A percentile compares a stretch with the other conserved stretches of the same genome.
These are phyloP conservation scores for Andrena praecox DNA, from an alignment of 2,888 invertebrate genomes.

Conservation along the genomic window DNA sequence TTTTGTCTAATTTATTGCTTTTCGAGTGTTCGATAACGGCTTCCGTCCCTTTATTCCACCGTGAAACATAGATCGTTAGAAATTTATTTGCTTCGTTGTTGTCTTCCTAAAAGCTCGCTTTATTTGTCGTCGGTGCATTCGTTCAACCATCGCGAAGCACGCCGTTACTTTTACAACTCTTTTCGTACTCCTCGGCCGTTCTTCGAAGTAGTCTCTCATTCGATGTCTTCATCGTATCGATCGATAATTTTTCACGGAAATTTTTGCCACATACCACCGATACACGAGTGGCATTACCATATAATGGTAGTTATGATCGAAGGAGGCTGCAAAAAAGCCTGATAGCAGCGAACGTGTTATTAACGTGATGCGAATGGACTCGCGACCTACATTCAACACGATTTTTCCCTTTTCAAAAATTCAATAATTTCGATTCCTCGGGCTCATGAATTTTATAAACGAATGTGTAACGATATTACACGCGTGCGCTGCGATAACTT, in stretches of 20 bases:
- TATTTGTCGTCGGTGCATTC: not conserved
- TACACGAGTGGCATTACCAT: conserved; percentile 26
- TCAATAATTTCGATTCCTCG: not conserved
- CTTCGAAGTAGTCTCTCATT: not conserved
- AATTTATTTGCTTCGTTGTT: not conserved
- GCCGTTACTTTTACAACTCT: not conserved
- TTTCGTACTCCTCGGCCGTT: not conserved
- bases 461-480: not conserved
- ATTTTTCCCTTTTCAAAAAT: not conserved
- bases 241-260: conserved; percentile 14
- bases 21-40: not conserved
- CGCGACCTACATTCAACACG: not conserved
- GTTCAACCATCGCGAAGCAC: not conserved
- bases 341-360: not conserved
- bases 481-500: no score
- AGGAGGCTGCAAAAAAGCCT: conserved; percentile 17
- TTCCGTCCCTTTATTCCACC: not conserved
- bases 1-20: conserved; percentile 2
- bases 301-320: conserved; percentile 11
- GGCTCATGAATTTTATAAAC: not conserved
- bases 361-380: conserved; percentile 12
- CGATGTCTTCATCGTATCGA: not conserved
- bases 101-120: not conserved
- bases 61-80: not conserved
- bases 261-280: not conserved